A percentile compares a stretch with the other conserved stretches of the same genome.
These are phyloP conservation scores for Drosophila quinaria DNA, from an alignment of 2,888 invertebrate genomes.

Conservation along the genomic window DNA sequence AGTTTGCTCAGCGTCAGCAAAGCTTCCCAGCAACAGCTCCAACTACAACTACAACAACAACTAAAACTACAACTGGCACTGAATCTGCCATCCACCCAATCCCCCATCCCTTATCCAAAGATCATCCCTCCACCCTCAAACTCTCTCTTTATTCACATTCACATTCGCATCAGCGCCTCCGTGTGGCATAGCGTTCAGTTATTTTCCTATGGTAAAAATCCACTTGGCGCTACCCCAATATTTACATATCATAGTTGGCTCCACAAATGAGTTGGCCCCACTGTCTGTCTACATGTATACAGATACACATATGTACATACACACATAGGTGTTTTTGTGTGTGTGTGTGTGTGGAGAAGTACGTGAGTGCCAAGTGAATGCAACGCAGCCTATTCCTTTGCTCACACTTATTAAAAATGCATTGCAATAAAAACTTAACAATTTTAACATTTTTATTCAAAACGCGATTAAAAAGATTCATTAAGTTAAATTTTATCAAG, in stretches of 20 bases:
- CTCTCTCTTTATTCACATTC: constrained; percentile 26
- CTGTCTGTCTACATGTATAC: not conserved
- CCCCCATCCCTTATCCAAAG: not conserved
- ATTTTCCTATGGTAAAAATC: constrained; percentile 67
- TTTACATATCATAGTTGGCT: constrained; percentile 72
- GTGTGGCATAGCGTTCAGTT: constrained; percentile 55
- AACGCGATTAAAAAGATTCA: not conserved
- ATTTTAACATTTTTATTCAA: not conserved
- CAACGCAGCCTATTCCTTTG: constrained; percentile 41
- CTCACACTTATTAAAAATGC: constrained; percentile 11
- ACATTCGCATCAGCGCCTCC: constrained; percentile 65
- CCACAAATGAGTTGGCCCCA: constrained; percentile 56
- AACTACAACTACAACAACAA: constrained; percentile 38
- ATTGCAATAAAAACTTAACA: constrained; percentile 8
- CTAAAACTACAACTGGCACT: constrained; percentile 14
- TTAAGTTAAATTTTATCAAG: not conserved
- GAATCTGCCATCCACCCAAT: constrained; percentile 1
- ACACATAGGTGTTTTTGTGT: not conserved
- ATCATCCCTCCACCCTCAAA: not conserved
- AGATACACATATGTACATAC: not conserved
- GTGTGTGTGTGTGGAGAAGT: not conserved
- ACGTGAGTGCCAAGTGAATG: constrained; percentile 50
- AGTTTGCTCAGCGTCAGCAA: constrained; percentile 63
- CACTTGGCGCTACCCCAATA: constrained; percentile 67
- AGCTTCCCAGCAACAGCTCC: constrained; percentile 32